A percentile compares a stretch with the other conserved stretches of the same genome.
Conservation (phyloP, 2,888 invertebrate species). For the Hemistola chrysoprasaria region DNA sequence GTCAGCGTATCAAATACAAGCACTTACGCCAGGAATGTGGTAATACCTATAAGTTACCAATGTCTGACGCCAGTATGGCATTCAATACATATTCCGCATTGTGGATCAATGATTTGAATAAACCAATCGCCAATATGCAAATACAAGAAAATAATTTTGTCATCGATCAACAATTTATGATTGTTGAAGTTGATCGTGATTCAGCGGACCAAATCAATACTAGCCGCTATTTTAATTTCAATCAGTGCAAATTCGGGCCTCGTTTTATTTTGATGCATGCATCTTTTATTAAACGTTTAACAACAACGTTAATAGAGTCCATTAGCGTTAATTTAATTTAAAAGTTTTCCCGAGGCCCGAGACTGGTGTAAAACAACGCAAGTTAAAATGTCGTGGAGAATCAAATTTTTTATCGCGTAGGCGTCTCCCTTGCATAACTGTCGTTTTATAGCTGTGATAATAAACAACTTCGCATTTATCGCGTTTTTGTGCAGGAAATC, state of each 20-base stretch:
- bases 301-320: conserved; percentile 20
- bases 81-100: conserved; percentile 20
- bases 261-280: too few species aligned
- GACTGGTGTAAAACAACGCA: conserved; percentile 40
- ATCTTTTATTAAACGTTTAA: conserved; percentile 16
- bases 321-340: conserved; percentile 31
- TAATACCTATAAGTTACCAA: conserved; percentile 17
- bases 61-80: conserved; percentile 15
- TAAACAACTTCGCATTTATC: conserved; percentile 43
- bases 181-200: conserved; percentile 3
- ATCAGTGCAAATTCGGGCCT: too few species aligned
- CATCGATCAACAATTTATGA: conserved; percentile 6
- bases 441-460: conserved; percentile 42
- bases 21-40: conserved; percentile 12
- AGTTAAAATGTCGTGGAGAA: conserved; percentile 46
- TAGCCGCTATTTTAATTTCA: background rate
- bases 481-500: conserved; percentile 41
- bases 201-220: background rate
- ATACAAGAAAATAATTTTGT: conserved; percentile 1
- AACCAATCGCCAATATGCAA: conserved; percentile 4
- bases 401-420: conserved; percentile 47
- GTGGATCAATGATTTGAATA: conserved; percentile 6
- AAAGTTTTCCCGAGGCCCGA: conserved; percentile 21
- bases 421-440: conserved; percentile 41
- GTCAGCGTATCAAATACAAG: conserved; percentile 12